A percentile compares a stretch with the other conserved stretches of the same genome.
phyloP scores from a whole-genome alignment of 1,140 invertebrate species.

The Philotrypesis tridentata region DNA sequence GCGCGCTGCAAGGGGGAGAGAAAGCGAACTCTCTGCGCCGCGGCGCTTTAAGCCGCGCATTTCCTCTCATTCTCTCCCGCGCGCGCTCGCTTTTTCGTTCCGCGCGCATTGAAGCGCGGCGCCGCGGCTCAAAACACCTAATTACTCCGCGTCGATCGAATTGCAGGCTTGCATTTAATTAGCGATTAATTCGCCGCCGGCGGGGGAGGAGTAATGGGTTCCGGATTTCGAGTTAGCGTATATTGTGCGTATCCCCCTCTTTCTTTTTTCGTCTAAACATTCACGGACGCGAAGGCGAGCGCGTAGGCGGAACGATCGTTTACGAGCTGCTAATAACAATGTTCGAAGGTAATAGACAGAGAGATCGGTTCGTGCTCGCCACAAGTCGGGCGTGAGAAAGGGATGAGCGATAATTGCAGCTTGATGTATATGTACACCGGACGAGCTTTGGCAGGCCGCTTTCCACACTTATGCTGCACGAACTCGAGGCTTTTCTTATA shows the following conservation, averaged over 20 bases:
- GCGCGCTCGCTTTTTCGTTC: not conserved
- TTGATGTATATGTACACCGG: too few species aligned
- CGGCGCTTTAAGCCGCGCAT: too few species aligned
- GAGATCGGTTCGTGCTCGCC: not conserved
- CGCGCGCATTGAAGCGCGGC: not conserved
- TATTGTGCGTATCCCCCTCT: too few species aligned
- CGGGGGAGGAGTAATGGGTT: not conserved
- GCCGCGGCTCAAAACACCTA: not conserved
- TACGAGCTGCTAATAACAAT: not conserved
- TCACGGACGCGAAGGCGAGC: too few species aligned
- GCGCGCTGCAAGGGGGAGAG: not conserved
- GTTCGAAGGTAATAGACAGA: too few species aligned
- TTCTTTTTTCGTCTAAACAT: not conserved
- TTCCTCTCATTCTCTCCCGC: too few species aligned
- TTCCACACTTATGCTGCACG: too few species aligned
- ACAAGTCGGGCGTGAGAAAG: not conserved
- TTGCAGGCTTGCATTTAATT: conserved; percentile 32
- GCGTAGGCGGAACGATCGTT: not conserved
- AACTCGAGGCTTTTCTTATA: too few species aligned
- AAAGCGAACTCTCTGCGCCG: conserved; percentile 3
- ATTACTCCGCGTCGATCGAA: conserved; percentile 25
- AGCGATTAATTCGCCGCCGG: conserved; percentile 11
- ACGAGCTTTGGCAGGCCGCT: too few species aligned
- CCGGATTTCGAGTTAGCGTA: not conserved
- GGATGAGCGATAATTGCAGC: not conserved